Evolutionary conservation across 92 coral and sea anemone species (phyloP), one percentile per base, ranked within the genome.

Genomic region (Isaurus tuberculatus): DNA sequence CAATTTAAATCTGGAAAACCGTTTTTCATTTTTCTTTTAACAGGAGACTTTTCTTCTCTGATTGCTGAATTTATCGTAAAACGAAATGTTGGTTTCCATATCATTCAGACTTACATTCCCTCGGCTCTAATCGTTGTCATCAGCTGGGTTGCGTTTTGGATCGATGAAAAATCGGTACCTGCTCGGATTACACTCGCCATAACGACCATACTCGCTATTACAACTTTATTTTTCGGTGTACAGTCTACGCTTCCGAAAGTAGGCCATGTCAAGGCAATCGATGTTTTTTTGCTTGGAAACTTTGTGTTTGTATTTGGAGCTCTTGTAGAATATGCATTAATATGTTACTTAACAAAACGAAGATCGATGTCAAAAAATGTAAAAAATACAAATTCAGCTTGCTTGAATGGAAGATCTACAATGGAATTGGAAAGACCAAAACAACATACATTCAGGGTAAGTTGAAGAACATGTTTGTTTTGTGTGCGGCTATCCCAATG

Each of bases 21-120:
- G 17, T 10, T 28, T 22, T 25, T 7, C 32, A n/a, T 61, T 61
- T 28, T 22, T 61, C 33, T 61, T 61, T 15, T 22, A 7, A 14
- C 86, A 89, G 92, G 89, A 3, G 65, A 89, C 37, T 89, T 80
- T 74, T 85, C 87, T 81, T 66, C 87, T 70, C 84, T 89, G 78
- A 78, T 80, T 25, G 86, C 86, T 4, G 84, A 80, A 48, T 85
- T 89, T 32, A 79, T 86, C 8, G 75, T 89, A 72, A 88, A 85
- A 65, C 92, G 92, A 53, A 88, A 85, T 26, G 80, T 89, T 15
- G 91, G 90, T 6, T 92, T 86, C 72, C 90, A 92, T 72, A 70
- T 92, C 77, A 89, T 92, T 4, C 93, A 92, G 80, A 92, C 89
- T 40, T 92, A 89, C 79, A 48, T 89, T 49, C 95, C 95, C 0